These are phyloP conservation scores for Allygus modestus DNA, from an alignment of 2,888 invertebrate genomes.

Conservation along the genomic window DNA sequence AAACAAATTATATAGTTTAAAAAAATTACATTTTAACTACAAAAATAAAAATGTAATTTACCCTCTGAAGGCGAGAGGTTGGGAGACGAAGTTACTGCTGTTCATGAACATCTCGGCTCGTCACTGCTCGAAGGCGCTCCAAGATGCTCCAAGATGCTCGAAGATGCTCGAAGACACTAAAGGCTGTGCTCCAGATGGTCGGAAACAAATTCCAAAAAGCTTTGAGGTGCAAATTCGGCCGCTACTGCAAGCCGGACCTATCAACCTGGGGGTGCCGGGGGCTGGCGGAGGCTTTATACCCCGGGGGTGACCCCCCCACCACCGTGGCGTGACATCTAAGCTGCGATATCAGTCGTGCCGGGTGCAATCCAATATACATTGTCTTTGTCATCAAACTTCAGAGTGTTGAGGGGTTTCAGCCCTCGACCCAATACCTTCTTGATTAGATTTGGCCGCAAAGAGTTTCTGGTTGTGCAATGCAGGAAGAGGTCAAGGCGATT, in stretches of 20 bases:
- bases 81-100: slow-evolving; percentile 1
- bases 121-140: not conserved
- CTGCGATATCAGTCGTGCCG: slow-evolving; percentile 32
- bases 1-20: no score
- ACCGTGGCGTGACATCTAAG: slow-evolving; percentile 34
- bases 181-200: slow-evolving; percentile 13
- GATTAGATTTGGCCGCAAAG: slow-evolving; percentile 23
- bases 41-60: not conserved
- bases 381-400: slow-evolving; percentile 35
- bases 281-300: not conserved
- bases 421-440: slow-evolving; percentile 21
- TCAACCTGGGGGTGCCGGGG: slow-evolving; percentile 25
- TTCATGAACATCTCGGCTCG: not conserved
- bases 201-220: slow-evolving; percentile 26
- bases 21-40: no score
- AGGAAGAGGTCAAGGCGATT: not conserved
- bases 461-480: slow-evolving; percentile 8
- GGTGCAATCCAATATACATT: slow-evolving; percentile 49
- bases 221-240: slow-evolving; percentile 58
- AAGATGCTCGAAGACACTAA: not conserved
- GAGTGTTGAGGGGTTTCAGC: slow-evolving; percentile 8
- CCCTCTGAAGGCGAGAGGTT: slow-evolving; percentile 45
- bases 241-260: slow-evolving; percentile 33
- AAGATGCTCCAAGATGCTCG: not conserved
- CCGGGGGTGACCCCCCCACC: not conserved